Base-by-base conservation (phyloP, 92 coral and sea anemone species). In the Nematostella vectensis region DNA sequence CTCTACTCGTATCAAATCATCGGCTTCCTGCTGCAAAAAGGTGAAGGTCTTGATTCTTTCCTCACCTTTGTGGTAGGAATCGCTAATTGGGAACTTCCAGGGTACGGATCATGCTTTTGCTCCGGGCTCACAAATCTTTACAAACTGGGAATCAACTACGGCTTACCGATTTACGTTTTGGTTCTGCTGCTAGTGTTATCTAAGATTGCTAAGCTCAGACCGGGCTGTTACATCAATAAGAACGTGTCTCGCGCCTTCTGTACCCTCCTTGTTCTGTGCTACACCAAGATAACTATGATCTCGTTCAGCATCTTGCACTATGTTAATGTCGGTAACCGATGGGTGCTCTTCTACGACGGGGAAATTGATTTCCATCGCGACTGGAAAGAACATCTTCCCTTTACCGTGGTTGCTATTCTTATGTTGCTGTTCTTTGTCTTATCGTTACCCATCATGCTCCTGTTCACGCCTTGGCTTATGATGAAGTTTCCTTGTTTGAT, bases 1-100 rank as follows among this genome's bases (percentile, higher is more conserved):
- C 74, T 88, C 31, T 88, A 88, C 56, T 83, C 93, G 1, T 88
- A 83, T 38, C 96, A 88, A 44, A 72, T 83, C 24, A 78, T 88
- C 20, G 15, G 45, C 13, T 69, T 71, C 26, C 66, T 88, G 20
- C 69, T 70, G 22, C 58, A 72, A 61, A 75, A 82, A 39, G 79
- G 80, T 22, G 68, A 70, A 29, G 40, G 55, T 11, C 74, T 87
- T 51, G 95, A 89, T 50, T 43, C 27, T 15, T 58, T 89, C 43
- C 73, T 89, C 36, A 2, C 67, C 0, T 77, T 89, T 20, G 67
- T 89, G 10, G 76, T 85, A 43, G 80, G 89, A 18, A 36, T 63
- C 3, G 94, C 97, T 25, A 72, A 89, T 45, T 72, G 74, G 60
- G 63, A 60, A 45, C 4, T 85, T n/a, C 26, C 51, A 27, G 67